Percentiles rank a stretch among this genome's conserved stretches.
These are phyloP conservation scores for Puffinus mauretanicus DNA, from an alignment of 2,113 vertebrate genomes.

Conservation along the genomic window DNA sequence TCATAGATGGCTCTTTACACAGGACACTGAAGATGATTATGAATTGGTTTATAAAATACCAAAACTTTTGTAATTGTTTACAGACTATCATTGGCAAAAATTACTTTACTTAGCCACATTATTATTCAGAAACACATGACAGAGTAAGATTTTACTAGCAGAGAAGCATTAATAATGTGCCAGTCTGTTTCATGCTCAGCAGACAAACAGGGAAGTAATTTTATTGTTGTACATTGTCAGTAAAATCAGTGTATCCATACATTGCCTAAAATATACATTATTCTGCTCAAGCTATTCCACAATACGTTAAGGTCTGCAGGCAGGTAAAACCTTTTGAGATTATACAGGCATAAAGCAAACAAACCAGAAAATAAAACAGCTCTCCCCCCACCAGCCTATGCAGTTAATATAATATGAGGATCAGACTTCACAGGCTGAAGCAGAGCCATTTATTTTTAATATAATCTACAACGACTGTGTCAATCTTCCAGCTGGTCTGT, in stretches of 20 bases:
- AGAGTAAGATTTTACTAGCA: neutral
- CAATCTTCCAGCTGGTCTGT: neutral
- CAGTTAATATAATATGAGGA: neutral
- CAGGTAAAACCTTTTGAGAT: neutral
- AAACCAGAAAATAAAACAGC: neutral
- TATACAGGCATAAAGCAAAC: neutral
- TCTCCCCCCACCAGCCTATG: neutral
- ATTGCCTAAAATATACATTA: neutral
- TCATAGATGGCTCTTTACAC: neutral
- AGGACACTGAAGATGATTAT: neutral
- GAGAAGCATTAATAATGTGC: neutral
- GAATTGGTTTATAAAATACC: neutral
- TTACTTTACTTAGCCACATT: neutral
- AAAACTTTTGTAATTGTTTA: neutral
- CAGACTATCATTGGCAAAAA: neutral
- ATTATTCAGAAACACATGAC: neutral
- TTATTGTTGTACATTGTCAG: neutral
- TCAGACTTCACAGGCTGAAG: neutral
- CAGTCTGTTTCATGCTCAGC: neutral
- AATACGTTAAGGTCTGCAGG: neutral
- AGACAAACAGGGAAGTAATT: neutral
- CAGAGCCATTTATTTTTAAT: conserved; percentile 14
- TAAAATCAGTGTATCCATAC: neutral
- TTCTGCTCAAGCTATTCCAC: neutral
- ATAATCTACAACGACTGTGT: neutral